Evolutionary conservation across 2,113 vertebrate genomes (phyloP), one percentile per base, ranked within the genome.

Genomic region (Brachypteracias leptosomus): DNA sequence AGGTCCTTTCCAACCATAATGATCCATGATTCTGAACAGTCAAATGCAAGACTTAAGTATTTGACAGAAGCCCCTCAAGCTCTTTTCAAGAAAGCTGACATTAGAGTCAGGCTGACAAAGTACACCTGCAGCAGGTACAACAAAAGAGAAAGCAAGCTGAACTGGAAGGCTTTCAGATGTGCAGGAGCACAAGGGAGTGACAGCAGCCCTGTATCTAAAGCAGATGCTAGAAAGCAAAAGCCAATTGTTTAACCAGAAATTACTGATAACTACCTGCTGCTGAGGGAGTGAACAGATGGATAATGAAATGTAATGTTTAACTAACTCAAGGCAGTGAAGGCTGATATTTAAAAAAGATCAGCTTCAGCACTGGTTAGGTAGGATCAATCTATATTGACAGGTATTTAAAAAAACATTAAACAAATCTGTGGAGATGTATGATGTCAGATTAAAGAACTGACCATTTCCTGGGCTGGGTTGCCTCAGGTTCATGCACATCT

Each of bases 111-210:
- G n/a, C 7, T 68, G 25, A 63, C 0, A 2, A 75, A 33, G 40
- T 14, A 76, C 26, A 63, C 35, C 72, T 65, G 77, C 31, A 65
- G 67, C 7, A 73, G 46, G 8, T 29, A 7, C 6, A 57, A 63
- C 21, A 42, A 25, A 59, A 24, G 18, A 51, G 35, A 25, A 28
- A 16, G 35, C 59, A 47, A 14, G 72, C 11, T 17, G n/a, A 28
- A n/a, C 7, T n/a, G 28, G 24, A 24, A 26, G 16, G 24, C 7
- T 38, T 1, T 46, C 36, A 59, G 67, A 29, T 6, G 16, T 14
- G 11, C 8, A 2, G 5, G 22, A 70, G 68, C 40, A 49, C 49
- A 2, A 3, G 55, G 77, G 59, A 59, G 16, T 0, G 0, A 74
- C 6, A n/a, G 72, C 46, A 61, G 16, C 66, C 2, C 3, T 20